These are phyloP conservation scores for Tetranychus truncatus DNA, from an alignment of 2,888 invertebrate species.

Conservation along the genomic window DNA sequence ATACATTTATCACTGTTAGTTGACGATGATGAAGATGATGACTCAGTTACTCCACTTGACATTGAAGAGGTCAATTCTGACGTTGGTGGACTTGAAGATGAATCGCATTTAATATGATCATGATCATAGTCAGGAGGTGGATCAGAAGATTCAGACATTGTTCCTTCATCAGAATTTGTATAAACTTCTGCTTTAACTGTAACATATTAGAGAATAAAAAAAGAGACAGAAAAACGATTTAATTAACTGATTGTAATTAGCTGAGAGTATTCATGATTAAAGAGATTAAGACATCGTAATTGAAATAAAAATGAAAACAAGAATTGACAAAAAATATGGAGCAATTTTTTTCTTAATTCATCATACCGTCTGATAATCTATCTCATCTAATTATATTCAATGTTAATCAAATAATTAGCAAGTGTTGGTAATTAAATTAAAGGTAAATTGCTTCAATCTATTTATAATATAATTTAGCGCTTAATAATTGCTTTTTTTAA, in stretches of 20 bases:
- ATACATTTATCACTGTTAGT: not conserved
- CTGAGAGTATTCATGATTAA: not conserved
- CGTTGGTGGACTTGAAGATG: conserved; percentile 37
- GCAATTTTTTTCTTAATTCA: conserved; percentile 10
- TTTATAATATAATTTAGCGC: not conserved
- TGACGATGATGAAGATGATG: not conserved
- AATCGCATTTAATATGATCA: not conserved
- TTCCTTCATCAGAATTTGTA: conserved; percentile 27
- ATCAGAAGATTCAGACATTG: conserved; percentile 27
- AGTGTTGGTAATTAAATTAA: not conserved
- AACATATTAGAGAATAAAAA: conserved; percentile 10
- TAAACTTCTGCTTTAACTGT: conserved; percentile 29
- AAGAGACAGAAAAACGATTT: not conserved
- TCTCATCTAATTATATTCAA: conserved; percentile 11
- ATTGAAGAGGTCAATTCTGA: conserved; percentile 46
- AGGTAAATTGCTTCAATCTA: not conserved
- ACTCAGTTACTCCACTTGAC: conserved; percentile 29
- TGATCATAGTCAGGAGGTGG: conserved; percentile 46
- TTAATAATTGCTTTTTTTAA: not conserved
- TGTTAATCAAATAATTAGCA: not conserved
- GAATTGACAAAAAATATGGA: not conserved
- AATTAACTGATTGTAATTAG: not conserved
- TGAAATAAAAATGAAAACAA: not conserved
- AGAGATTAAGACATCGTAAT: conserved; percentile 7
- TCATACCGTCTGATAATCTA: conserved; percentile 23